Evolutionary conservation across 2,113 vertebrate genomes (phyloP).

Genomic region (Ornithorhynchus anatinus): DNA sequence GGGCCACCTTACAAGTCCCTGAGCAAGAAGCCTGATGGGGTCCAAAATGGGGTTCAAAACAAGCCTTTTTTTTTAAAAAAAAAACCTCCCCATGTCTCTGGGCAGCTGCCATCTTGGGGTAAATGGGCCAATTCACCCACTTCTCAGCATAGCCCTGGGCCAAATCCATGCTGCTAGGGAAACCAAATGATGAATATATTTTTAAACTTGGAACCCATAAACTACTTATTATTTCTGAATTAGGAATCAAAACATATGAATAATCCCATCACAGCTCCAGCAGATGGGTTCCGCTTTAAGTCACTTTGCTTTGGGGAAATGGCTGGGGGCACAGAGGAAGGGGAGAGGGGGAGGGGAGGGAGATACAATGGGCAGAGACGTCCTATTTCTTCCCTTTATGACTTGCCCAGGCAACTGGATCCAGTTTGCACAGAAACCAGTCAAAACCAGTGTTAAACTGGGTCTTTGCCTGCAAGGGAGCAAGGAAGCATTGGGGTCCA

Average conservation of each 20-base stretch:
- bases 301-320: constrained; percentile 40
- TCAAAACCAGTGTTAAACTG: neutral
- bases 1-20: no score
- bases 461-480: neutral
- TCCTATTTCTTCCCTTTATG: neutral
- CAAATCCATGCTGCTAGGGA: constrained; percentile 30
- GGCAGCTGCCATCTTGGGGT: neutral
- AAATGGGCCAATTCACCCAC: neutral
- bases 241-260: constrained; percentile 68
- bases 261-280: constrained; percentile 38
- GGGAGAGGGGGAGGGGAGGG: no score
- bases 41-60: constrained; percentile 1
- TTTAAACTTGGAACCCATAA: constrained; percentile 72
- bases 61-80: constrained; percentile 18
- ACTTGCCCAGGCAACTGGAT: neutral
- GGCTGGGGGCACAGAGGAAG: neutral
- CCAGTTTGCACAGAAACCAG: neutral
- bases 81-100: neutral
- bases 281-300: constrained; percentile 50
- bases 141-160: accelerated
- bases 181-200: constrained; percentile 67
- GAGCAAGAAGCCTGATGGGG: no score
- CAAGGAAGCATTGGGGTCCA: neutral
- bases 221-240: constrained; percentile 74
- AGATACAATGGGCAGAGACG: neutral